Percentiles rank a stretch among this genome's conserved stretches.
phyloP scores from a whole-genome alignment of 2,113 vertebrate genomes.

The Scophthalmus maximus region DNA sequence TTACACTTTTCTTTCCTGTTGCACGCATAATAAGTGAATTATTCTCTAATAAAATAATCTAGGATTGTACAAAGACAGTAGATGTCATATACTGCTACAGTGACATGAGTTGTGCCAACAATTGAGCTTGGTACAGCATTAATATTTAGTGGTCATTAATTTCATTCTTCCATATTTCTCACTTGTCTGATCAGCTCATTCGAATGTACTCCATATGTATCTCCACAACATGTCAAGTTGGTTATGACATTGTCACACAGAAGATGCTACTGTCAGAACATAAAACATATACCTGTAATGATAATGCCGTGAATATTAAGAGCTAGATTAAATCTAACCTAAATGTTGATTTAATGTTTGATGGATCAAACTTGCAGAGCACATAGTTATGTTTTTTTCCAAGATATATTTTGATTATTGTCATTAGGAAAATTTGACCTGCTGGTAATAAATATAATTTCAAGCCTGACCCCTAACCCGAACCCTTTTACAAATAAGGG shows the following conservation, averaged over 20 bases:
- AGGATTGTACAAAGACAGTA: too few species aligned
- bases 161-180: neutral
- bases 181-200: neutral
- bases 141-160: neutral
- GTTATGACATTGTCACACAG: too few species aligned
- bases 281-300: too few species aligned
- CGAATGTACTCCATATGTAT: too few species aligned
- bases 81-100: too few species aligned
- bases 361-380: neutral
- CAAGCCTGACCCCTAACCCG: too few species aligned
- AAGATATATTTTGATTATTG: neutral
- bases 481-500: too few species aligned
- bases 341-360: neutral
- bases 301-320: too few species aligned
- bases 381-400: neutral
- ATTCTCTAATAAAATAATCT: neutral
- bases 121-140: too few species aligned
- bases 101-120: too few species aligned
- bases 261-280: too few species aligned
- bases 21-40: neutral
- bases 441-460: neutral
- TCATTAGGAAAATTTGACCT: neutral
- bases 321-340: too few species aligned
- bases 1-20: conserved; percentile 9
- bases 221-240: neutral